These are phyloP conservation scores for Heliconius nattereri DNA, from an alignment of 1,140 invertebrate genomes.

Conservation along the genomic window DNA sequence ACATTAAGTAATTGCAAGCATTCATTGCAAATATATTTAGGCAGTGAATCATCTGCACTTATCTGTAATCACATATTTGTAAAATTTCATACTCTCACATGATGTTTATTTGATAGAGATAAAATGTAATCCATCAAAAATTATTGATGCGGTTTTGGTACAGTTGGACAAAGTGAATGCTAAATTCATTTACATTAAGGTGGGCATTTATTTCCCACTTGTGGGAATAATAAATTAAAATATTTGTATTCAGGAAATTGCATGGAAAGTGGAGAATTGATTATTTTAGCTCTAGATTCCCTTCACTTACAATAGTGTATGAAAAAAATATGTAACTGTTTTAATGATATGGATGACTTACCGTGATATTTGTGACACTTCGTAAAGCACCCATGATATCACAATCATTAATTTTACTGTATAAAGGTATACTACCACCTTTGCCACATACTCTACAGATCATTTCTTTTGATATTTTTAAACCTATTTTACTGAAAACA, in stretches of 20 bases:
- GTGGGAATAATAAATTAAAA: too few relatives aligned
- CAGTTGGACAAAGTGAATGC: too few relatives aligned
- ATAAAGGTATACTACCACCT: conserved; percentile 58
- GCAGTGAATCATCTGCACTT: conserved; percentile 63
- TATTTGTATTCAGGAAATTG: too few relatives aligned
- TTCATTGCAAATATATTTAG: conserved; percentile 69
- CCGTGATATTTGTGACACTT: conserved; percentile 65
- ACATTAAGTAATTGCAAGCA: conserved; percentile 60
- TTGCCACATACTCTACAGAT: conserved; percentile 74
- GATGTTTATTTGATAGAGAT: too few relatives aligned
- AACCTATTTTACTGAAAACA: conserved; percentile 57
- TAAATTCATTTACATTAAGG: too few relatives aligned
- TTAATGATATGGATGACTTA: conserved; percentile 41
- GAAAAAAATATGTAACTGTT: too few relatives aligned
- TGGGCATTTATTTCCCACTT: too few relatives aligned
- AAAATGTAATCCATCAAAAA: too few relatives aligned
- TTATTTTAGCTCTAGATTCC: too few relatives aligned
- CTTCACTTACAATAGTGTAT: conserved; percentile 15
- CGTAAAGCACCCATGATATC: conserved; percentile 68
- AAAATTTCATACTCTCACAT: too few relatives aligned
- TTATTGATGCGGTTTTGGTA: too few relatives aligned
- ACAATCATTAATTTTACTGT: conserved; percentile 58
- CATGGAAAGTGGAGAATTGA: too few relatives aligned
- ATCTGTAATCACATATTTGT: conserved; percentile 49
- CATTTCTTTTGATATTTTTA: conserved; percentile 59